Evolutionary conservation across 2,888 invertebrate genomes (phyloP), one percentile per base, ranked within the genome.

Genomic region (Protonemura montana): DNA sequence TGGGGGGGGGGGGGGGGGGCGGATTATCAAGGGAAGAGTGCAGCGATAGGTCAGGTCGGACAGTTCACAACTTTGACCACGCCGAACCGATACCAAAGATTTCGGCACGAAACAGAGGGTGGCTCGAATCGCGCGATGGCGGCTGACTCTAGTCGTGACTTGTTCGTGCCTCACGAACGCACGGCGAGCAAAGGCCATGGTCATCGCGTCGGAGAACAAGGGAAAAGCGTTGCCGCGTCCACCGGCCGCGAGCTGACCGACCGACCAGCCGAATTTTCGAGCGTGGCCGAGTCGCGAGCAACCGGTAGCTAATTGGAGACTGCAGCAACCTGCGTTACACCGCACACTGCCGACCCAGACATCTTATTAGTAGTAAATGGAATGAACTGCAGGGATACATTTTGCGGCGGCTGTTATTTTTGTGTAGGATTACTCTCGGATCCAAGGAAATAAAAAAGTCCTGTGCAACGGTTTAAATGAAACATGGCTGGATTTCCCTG

Each of bases 101-200:
- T 59, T 59, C 59, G 59, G 21, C 21, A 10, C 3, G 35, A 10
- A 35, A 59, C 7, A 59, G 16, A 10, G 59, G 59, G 59, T 21
- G 59, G 59, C 35, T 35, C 10, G 59, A 59, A 21, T 1, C 1
- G 7, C 6, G 59, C 59, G 59, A 21, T 21, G 59, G 59, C 1
- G 3, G 7, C 13, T 10, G 59, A 2, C 1, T 10, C 21, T 3
- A 59, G 59, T 59, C 59, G 81, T 30, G 30, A 3, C 29, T 29
- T 81, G 26, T 30, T 81, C 81, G 81, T 81, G 81, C n/a, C 81
- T 81, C 81, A 81, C 81, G 81, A 81, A 30, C n/a, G 2, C 29
- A 21, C 59, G 59, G 21, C 59, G 59, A 59, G 59, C 30, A 81
- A 30, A 81, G 81, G 81, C 28, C 81, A 81, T 81, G 81, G 81